Conservation (phyloP, 2,113 vertebrate genomes). For the Podarcis cretensis region DNA sequence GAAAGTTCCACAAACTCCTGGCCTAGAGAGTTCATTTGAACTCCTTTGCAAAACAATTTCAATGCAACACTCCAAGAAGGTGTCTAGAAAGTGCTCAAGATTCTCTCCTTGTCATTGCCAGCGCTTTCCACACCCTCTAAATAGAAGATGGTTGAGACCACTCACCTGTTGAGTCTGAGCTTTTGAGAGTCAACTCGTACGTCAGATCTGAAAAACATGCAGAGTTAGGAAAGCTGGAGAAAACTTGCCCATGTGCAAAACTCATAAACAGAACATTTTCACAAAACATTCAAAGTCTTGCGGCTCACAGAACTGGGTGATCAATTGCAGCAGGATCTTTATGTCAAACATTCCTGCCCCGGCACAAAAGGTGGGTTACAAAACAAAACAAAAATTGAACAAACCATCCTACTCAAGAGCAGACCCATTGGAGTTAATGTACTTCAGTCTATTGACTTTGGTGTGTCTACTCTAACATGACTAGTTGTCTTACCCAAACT, state of each 20-base stretch:
- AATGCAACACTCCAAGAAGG: neutral
- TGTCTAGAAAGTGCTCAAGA: neutral
- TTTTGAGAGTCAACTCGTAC: constrained; percentile 93
- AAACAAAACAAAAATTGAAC: too few relatives aligned
- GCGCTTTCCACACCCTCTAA: neutral
- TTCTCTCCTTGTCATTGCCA: neutral
- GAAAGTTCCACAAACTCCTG: neutral
- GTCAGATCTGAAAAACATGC: constrained; percentile 87
- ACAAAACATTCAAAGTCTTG: neutral
- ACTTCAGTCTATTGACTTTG: too few relatives aligned
- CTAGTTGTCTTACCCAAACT: neutral
- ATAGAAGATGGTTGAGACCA: constrained; percentile 15
- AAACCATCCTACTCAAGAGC: too few relatives aligned
- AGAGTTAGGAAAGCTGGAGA: neutral
- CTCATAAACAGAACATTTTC: neutral
- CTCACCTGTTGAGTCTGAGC: constrained; percentile 90
- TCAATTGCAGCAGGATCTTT: neutral
- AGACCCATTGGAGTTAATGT: too few relatives aligned
- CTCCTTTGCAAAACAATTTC: neutral
- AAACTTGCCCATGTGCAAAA: neutral
- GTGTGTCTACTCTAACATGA: too few relatives aligned
- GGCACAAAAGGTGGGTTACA: neutral
- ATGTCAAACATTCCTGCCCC: neutral
- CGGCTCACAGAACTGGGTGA: neutral
- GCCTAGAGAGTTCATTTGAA: neutral